Evolutionary conservation across 2,888 invertebrate genomes (phyloP).

Genomic region (Muschampia plurimacula): DNA sequence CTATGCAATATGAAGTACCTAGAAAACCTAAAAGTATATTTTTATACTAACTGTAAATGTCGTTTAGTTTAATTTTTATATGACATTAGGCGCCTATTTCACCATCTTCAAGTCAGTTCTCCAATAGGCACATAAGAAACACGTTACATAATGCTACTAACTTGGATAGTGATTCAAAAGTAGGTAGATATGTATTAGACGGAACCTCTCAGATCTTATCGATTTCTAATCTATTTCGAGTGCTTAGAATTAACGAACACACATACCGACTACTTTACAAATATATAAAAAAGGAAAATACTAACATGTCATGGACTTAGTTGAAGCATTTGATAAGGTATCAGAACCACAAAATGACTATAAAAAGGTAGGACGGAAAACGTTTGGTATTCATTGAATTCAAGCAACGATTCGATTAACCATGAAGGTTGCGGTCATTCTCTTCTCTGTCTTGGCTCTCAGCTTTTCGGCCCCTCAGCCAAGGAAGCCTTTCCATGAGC

Average conservation of each 20-base stretch:
- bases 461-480: conserved; percentile 62
- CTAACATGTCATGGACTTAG: not conserved
- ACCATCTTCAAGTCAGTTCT: no score
- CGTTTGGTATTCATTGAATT: conserved; percentile 41
- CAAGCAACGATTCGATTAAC: conserved; percentile 46
- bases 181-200: not conserved
- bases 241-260: conserved; percentile 12
- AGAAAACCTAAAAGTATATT: no score
- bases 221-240: conserved; percentile 8
- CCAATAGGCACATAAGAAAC: no score
- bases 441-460: conserved; percentile 57
- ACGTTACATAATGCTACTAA: no score
- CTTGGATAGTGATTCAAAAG: no score
- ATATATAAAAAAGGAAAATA: not conserved
- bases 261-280: not conserved
- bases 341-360: conserved; percentile 4
- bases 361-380: not conserved
- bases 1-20: no score
- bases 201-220: not conserved
- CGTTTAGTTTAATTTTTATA: no score
- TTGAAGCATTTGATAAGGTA: conserved; percentile 13
- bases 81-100: no score
- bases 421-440: conserved; percentile 60
- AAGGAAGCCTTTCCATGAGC: conserved; percentile 69
- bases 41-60: no score